These are phyloP conservation scores for Lasioglossum calceatum DNA, from an alignment of 2,888 invertebrate genomes.

Conservation along the genomic window DNA sequence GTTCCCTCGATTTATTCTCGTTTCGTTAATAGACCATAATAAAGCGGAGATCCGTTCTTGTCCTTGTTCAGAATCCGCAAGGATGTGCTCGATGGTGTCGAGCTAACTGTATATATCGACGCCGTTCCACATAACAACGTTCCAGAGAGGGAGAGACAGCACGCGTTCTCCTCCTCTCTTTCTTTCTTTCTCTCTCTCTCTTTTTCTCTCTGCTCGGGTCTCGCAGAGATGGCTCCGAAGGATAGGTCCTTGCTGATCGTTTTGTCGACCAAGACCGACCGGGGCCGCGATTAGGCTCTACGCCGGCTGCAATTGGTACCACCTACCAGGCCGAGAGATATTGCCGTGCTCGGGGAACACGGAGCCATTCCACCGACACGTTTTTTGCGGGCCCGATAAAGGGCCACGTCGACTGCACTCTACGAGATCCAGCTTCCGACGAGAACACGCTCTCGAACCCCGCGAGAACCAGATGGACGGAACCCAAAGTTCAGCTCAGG, in stretches of 20 bases:
- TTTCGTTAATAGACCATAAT: constrained; percentile 42
- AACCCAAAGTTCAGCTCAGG: not conserved
- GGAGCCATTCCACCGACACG: not conserved
- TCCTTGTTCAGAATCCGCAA: constrained; percentile 63
- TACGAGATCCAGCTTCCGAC: constrained; percentile 31
- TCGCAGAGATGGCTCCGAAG: constrained; percentile 36
- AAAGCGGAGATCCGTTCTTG: constrained; percentile 47
- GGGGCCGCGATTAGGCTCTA: constrained; percentile 50
- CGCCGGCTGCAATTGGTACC: constrained; percentile 42
- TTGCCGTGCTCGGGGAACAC: constrained; percentile 38
- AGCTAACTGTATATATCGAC: constrained; percentile 76
- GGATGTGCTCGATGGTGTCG: constrained; percentile 74
- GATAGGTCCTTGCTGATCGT: constrained; percentile 59
- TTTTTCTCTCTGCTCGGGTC: not conserved
- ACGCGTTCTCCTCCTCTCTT: not conserved
- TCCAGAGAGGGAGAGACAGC: constrained; percentile 16
- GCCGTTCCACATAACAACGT: constrained; percentile 73
- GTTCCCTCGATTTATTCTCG: constrained; percentile 33
- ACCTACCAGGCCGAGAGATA: constrained; percentile 56
- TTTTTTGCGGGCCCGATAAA: constrained; percentile 30
- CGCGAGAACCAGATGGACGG: not conserved
- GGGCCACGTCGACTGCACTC: constrained; percentile 16
- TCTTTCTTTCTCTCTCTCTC: not conserved
- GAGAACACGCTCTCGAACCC: not conserved
- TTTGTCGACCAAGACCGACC: constrained; percentile 51